phyloP scores from a whole-genome alignment of 2,888 invertebrate species.

The Ecliptopera silaceata region DNA sequence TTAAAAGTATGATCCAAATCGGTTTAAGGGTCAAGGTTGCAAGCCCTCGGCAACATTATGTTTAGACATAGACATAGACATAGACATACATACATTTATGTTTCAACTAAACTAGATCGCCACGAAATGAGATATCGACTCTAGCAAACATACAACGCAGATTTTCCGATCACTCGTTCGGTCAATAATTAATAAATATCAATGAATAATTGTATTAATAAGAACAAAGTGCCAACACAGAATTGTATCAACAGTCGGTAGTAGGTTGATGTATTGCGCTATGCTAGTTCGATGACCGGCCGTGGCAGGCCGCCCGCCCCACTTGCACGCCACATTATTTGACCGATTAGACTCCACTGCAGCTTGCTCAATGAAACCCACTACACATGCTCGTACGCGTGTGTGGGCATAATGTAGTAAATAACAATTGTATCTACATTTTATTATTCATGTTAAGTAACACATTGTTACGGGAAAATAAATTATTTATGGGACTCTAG shows the following conservation, averaged over 20 bases:
- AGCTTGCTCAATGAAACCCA: constrained; percentile 64
- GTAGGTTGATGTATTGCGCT: constrained; percentile 28
- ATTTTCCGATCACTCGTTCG: too few species aligned
- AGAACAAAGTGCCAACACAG: constrained; percentile 9
- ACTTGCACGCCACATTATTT: constrained; percentile 58
- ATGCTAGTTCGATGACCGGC: constrained; percentile 71
- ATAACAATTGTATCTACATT: constrained; percentile 18
- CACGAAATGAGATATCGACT: too few species aligned
- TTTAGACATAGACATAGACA: too few species aligned
- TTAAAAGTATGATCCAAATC: too few species aligned
- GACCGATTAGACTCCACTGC: constrained; percentile 62
- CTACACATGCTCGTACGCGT: constrained; percentile 54
- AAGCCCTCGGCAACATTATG: too few species aligned
- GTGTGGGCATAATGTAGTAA: constrained; percentile 26
- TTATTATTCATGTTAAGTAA: constrained; percentile 9
- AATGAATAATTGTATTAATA: constrained; percentile 1
- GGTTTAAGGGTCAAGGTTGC: too few species aligned
- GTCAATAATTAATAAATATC: too few species aligned
- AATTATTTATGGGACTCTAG: neutral
- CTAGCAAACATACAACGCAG: too few species aligned
- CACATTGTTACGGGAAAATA: neutral
- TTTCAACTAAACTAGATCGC: too few species aligned
- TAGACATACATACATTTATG: too few species aligned
- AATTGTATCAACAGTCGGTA: constrained; percentile 11
- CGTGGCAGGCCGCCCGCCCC: constrained; percentile 50